A percentile compares a stretch with the other conserved stretches of the same genome.
Conservation (phyloP, 1,140 invertebrate genomes). For the Drosophila persimilis region DNA sequence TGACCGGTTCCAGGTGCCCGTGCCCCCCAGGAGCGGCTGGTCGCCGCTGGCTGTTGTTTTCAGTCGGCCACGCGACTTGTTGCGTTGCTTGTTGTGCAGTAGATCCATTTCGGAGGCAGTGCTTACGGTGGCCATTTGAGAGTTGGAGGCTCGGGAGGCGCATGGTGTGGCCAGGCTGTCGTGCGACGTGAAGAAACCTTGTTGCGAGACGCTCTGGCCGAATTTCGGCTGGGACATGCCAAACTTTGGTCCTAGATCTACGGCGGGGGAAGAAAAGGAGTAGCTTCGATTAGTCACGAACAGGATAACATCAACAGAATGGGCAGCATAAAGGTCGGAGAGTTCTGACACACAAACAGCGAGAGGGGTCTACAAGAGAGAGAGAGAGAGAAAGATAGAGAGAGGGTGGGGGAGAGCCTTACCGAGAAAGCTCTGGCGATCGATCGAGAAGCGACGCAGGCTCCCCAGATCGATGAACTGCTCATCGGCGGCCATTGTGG, state of each 20-base stretch:
- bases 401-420: conserved; percentile 37
- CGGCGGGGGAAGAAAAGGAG: not conserved
- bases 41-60: conserved; percentile 84
- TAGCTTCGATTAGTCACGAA: no score
- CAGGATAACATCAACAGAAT: no score
- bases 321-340: no score
- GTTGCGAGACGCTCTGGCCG: conserved; percentile 84
- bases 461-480: conserved; percentile 82
- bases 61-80: conserved; percentile 86
- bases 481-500: conserved; percentile 76
- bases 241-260: conserved; percentile 88
- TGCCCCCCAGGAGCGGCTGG: conserved; percentile 61
- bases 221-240: conserved; percentile 85
- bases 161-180: conserved; percentile 87
- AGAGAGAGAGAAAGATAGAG: not conserved
- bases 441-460: conserved; percentile 79
- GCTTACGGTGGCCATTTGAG: conserved; percentile 86
- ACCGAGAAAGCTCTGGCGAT: conserved; percentile 82
- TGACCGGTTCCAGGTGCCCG: conserved; percentile 80
- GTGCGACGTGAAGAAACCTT: conserved; percentile 88
- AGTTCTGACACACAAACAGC: no score
- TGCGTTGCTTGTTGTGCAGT: conserved; percentile 85
- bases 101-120: conserved; percentile 90
- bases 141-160: conserved; percentile 82
- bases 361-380: not conserved